A percentile compares a stretch with the other conserved stretches of the same genome.
Conservation (phyloP, 2,888 invertebrate genomes). For the Acholoe squamosa region DNA sequence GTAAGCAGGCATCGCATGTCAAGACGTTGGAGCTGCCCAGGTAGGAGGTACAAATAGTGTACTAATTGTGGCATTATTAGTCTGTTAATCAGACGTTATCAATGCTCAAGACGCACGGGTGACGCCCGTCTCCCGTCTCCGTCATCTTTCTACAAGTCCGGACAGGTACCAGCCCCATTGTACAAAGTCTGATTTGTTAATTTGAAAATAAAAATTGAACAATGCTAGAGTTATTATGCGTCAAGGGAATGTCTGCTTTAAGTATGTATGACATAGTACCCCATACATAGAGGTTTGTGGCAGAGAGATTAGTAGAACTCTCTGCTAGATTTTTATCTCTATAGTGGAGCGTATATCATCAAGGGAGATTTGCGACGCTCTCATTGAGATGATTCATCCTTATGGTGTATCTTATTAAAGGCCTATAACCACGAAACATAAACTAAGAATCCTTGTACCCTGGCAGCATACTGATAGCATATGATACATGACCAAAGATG, state of each 20-base stretch:
- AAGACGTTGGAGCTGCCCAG: neutral
- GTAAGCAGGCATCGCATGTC: slow-evolving; percentile 27
- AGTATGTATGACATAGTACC: no score
- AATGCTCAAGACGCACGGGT: neutral
- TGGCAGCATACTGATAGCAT: no score
- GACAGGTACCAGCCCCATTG: neutral
- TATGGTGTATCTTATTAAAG: neutral
- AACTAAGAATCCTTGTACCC: neutral
- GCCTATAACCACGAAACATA: neutral
- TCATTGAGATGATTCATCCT: neutral
- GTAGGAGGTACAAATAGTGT: slow-evolving; percentile 23
- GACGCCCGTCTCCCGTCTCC: neutral
- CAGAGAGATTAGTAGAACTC: no score
- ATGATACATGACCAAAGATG: no score
- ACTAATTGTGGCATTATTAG: slow-evolving; percentile 40
- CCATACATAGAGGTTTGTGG: no score
- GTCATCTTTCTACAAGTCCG: neutral
- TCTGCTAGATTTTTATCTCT: neutral
- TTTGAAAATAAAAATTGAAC: no score
- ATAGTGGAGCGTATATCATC: neutral
- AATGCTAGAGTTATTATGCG: no score
- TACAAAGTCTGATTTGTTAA: neutral
- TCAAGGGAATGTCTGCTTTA: no score
- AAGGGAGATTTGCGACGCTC: neutral
- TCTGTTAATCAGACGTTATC: slow-evolving; percentile 41